Base-by-base conservation (phyloP, 2,888 invertebrate species). In the Xestobium rufovillosum region DNA sequence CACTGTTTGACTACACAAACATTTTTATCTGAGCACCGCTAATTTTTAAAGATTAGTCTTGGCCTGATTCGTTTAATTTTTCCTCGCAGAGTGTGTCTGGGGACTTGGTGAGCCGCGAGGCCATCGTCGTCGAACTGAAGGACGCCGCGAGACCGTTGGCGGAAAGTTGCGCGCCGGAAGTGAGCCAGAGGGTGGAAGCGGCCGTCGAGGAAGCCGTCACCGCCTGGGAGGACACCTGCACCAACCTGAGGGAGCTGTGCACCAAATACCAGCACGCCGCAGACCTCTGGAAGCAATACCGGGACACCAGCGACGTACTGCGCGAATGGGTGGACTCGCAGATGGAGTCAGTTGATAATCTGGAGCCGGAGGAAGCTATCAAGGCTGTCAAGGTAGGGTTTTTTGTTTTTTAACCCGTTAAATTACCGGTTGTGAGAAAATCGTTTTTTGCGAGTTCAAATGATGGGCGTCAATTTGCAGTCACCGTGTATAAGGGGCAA, bases 171-270 rank as follows among this genome's bases (percentile, higher is more conserved):
- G 74, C 80, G 55, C 75, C 82, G 1, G 72, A 78, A 52, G 79
- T 87, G 36, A 78, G 82, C 6, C 78, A 80, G 42, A 73, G 75
- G 52, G 80, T 88, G 43, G 76, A 80, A 48, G 73, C 80, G 2
- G 83, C 84, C 31, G 80, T 88, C 28, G 78, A 81, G 60, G 80
- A 83, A 55, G 86, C 86, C 10, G 81, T 83, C 9, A 74, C 78
- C 3, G 82, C 85, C 25, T 88, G 87, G 73, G 76, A 83, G 52
- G 81, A 82, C 54, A 87, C 87, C n/a, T 78, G 81, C 60, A 71
- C 74, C 48, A 82, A 83, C 60, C 72, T 88, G 47, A 76, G 78
- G 48, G 79, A 81, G 50, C 73, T 88, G 49, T 85, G 84, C 62
- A 78, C 65, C 51, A 72, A 80, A 52, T 88, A 88, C 68, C 81